phyloP scores from a whole-genome alignment of 2,888 invertebrate genomes.

The Agrotis segetum region DNA sequence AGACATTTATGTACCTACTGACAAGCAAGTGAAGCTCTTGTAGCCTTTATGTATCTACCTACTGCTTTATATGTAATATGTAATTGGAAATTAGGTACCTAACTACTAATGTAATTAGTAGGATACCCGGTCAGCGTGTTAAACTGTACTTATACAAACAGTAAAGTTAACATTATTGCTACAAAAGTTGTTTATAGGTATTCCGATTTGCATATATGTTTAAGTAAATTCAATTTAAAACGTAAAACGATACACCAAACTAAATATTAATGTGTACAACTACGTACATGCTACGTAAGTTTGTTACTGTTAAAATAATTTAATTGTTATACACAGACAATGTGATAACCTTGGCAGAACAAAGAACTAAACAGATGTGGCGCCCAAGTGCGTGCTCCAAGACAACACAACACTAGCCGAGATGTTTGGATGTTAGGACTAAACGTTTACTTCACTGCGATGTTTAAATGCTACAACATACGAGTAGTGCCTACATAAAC shows the following conservation, averaged over 20 bases:
- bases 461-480: conserved; percentile 4
- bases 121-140: not conserved
- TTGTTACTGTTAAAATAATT: conserved; percentile 24
- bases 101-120: not conserved
- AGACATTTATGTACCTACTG: not conserved
- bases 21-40: not conserved
- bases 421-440: conserved; percentile 62
- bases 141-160: not conserved
- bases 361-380: conserved; percentile 79
- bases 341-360: conserved; percentile 74
- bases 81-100: not conserved
- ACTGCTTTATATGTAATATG: no score
- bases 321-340: conserved; percentile 43
- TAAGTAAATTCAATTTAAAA: not conserved
- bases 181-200: not conserved
- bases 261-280: conserved; percentile 28
- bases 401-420: conserved; percentile 60
- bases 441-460: conserved; percentile 11
- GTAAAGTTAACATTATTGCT: not conserved
- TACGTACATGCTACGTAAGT: conserved; percentile 25
- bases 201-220: not conserved
- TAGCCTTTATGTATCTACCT: not conserved
- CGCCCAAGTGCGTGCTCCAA: conserved; percentile 67
- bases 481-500: not conserved
- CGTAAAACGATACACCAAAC: conserved; percentile 7